Percentiles rank a stretch among this genome's conserved stretches.
Conservation (phyloP, 1,140 invertebrate genomes). For the Pseudobourletiella spinata region DNA sequence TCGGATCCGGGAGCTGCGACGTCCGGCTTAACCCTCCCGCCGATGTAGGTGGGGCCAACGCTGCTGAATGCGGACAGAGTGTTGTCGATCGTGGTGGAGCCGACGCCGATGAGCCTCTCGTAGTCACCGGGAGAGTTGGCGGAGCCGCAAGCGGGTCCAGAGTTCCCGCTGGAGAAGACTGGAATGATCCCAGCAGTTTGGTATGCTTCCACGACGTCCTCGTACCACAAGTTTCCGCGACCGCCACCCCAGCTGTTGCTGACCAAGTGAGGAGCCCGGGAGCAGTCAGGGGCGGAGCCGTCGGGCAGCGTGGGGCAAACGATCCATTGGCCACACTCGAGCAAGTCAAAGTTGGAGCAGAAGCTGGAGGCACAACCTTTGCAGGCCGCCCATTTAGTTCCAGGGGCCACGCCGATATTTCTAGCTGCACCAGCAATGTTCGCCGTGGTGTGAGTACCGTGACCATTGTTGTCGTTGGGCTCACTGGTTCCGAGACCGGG, state of each 20-base stretch:
- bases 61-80: background rate
- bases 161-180: conserved; percentile 16
- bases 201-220: conserved; percentile 13
- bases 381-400: conserved; percentile 2
- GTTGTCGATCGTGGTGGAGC: background rate
- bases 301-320: background rate
- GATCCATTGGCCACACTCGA: background rate
- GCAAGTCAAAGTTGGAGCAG: conserved; percentile 3
- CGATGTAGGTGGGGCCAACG: conserved; percentile 8
- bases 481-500: background rate
- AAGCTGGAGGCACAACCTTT: conserved; percentile 5
- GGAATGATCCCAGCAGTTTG: conserved; percentile 12
- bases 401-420: conserved; percentile 7
- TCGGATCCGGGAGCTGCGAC: conserved; percentile 14
- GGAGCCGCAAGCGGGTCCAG: conserved; percentile 1
- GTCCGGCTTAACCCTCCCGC: conserved; percentile 16
- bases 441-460: conserved; percentile 12
- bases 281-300: background rate
- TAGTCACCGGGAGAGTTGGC: conserved; percentile 13
- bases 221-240: conserved; percentile 1
- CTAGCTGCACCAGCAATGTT: conserved; percentile 1
- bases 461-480: conserved; percentile 6
- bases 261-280: conserved; percentile 1
- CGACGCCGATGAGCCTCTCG: conserved; percentile 9
- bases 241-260: conserved; percentile 23